phyloP scores from a whole-genome alignment of 2,888 invertebrate species.

The Sepiola atlantica region DNA sequence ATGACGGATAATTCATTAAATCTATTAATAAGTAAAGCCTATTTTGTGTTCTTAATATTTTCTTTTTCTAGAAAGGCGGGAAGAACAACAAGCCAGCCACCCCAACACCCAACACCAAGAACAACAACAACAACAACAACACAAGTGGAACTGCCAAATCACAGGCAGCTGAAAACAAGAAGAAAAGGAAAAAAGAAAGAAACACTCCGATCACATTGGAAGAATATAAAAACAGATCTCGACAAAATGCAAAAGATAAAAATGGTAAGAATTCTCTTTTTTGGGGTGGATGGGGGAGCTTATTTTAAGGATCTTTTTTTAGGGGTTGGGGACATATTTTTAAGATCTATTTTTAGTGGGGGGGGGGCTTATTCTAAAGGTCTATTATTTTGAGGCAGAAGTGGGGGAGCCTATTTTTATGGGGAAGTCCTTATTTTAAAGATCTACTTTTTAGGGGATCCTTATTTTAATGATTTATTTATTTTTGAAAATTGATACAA shows the following conservation, averaged over 20 bases:
- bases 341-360: too few relatives aligned
- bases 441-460: too few relatives aligned
- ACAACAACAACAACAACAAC: neutral
- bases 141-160: neutral
- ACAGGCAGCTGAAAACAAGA: conserved; percentile 51
- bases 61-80: conserved; percentile 38
- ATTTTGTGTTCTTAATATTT: neutral
- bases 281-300: neutral
- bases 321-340: too few relatives aligned
- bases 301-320: neutral
- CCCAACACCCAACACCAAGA: neutral
- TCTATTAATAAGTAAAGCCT: conserved; percentile 53
- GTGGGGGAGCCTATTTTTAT: too few relatives aligned
- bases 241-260: neutral
- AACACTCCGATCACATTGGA: conserved; percentile 82
- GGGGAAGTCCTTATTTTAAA: too few relatives aligned
- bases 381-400: too few relatives aligned
- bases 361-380: too few relatives aligned
- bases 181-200: conserved; percentile 81
- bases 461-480: too few relatives aligned
- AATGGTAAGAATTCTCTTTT: neutral
- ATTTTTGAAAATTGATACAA: too few relatives aligned
- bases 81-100: neutral
- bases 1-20: too few relatives aligned
- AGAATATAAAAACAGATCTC: conserved; percentile 81